Conservation (phyloP, 2,888 invertebrate genomes). For the Stenurella melanura region DNA sequence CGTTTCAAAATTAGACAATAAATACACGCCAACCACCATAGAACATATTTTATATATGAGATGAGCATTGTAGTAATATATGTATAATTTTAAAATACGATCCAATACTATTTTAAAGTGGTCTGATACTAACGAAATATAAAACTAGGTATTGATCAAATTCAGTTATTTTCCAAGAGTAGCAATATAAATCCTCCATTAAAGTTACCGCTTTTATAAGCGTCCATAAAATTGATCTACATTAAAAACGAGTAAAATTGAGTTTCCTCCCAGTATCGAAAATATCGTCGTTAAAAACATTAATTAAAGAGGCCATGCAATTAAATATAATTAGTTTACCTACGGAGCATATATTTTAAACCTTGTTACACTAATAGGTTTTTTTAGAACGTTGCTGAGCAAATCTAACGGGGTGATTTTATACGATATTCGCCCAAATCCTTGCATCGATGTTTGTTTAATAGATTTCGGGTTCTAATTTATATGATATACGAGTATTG, state of each 20-base stretch:
- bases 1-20: too few species aligned
- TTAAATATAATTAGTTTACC: conserved; percentile 7
- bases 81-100: too few species aligned
- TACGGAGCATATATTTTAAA: background rate
- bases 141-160: background rate
- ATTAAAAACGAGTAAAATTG: conserved; percentile 3
- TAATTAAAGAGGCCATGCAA: background rate
- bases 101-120: too few species aligned
- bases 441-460: background rate
- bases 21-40: too few species aligned
- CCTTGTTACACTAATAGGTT: conserved; percentile 6
- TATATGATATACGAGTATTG: too few species aligned
- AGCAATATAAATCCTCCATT: background rate
- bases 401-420: background rate
- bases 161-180: background rate
- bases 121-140: background rate
- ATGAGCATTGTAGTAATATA: too few species aligned
- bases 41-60: too few species aligned
- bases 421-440: background rate
- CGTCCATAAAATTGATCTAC: background rate
- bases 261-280: conserved; percentile 2
- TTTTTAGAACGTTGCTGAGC: background rate
- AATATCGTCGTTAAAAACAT: conserved; percentile 6
- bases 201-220: background rate
- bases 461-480: too few species aligned